phyloP scores from a whole-genome alignment of 2,797 vertebrate species.

The Leptatherina wallacei region DNA sequence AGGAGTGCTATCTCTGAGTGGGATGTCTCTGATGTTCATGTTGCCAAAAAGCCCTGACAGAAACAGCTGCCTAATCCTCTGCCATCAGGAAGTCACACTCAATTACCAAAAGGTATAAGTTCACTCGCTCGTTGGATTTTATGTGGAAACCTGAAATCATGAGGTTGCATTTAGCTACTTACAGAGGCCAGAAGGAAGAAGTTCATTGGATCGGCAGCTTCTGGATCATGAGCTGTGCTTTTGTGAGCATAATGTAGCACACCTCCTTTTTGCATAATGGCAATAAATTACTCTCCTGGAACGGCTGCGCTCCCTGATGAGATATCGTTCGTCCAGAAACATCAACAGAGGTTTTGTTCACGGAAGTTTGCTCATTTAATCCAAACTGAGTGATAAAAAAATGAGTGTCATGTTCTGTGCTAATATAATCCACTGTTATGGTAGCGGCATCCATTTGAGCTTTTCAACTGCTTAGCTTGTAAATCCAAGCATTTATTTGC shows the following conservation, averaged over 20 bases:
- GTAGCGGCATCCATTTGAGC: slow-evolving; percentile 56
- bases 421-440: slow-evolving; percentile 51
- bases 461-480: slow-evolving; percentile 60
- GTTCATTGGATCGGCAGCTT: slow-evolving; percentile 60
- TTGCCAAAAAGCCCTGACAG: slow-evolving; percentile 60
- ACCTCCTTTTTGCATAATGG: slow-evolving; percentile 37
- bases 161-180: slow-evolving; percentile 52
- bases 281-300: slow-evolving; percentile 22
- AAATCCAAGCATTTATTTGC: slow-evolving; percentile 71
- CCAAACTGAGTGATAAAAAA: slow-evolving; percentile 44
- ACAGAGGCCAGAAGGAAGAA: slow-evolving; percentile 54
- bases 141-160: slow-evolving; percentile 62
- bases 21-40: slow-evolving; percentile 10
- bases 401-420: slow-evolving; percentile 41
- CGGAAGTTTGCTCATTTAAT: slow-evolving; percentile 53
- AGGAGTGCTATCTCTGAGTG: slow-evolving; percentile 17
- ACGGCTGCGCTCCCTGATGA: background rate
- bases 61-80: slow-evolving; percentile 67
- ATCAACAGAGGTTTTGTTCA: slow-evolving; percentile 49
- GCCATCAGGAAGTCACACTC: slow-evolving; percentile 79
- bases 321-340: slow-evolving; percentile 27
- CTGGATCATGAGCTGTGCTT: slow-evolving; percentile 55
- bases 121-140: slow-evolving; percentile 52
- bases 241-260: slow-evolving; percentile 40
- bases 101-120: slow-evolving; percentile 68